Evolutionary conservation across 2,797 vertebrate genomes (phyloP).

Genomic region (Amazonetta brasiliensis): DNA sequence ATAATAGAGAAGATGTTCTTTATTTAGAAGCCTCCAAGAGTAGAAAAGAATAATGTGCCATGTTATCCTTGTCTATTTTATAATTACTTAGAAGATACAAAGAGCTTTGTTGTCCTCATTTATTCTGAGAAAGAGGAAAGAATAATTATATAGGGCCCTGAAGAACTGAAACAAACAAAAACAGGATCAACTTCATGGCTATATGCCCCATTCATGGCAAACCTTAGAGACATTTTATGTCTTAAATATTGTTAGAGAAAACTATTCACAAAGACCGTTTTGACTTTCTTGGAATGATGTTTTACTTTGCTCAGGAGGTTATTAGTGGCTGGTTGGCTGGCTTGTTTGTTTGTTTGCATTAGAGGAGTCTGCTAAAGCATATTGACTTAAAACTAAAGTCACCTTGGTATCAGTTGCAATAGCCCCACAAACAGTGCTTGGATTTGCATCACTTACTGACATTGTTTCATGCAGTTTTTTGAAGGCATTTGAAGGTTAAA

Average conservation of each 20-base stretch:
- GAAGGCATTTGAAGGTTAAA: background rate
- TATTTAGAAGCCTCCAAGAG: background rate
- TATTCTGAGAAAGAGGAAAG: background rate
- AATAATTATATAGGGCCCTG: background rate
- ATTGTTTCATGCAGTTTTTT: background rate
- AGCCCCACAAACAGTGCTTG: background rate
- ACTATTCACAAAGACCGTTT: background rate
- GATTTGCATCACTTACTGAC: background rate
- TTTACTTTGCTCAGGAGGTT: background rate
- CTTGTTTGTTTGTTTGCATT: constrained; percentile 57
- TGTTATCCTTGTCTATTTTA: background rate
- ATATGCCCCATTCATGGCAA: background rate
- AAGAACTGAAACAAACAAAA: background rate
- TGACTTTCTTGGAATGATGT: background rate
- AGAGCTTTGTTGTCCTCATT: background rate
- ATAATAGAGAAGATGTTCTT: background rate
- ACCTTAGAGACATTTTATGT: background rate
- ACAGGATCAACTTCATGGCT: background rate
- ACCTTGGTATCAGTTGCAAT: background rate
- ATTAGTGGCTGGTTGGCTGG: background rate
- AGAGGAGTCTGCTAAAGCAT: constrained; percentile 28
- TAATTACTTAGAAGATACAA: background rate
- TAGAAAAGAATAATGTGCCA: background rate
- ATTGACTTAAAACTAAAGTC: constrained; percentile 51
- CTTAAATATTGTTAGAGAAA: background rate